These are phyloP conservation scores for Platycheirus rosarum DNA, from an alignment of 2,888 invertebrate genomes.

Conservation along the genomic window DNA sequence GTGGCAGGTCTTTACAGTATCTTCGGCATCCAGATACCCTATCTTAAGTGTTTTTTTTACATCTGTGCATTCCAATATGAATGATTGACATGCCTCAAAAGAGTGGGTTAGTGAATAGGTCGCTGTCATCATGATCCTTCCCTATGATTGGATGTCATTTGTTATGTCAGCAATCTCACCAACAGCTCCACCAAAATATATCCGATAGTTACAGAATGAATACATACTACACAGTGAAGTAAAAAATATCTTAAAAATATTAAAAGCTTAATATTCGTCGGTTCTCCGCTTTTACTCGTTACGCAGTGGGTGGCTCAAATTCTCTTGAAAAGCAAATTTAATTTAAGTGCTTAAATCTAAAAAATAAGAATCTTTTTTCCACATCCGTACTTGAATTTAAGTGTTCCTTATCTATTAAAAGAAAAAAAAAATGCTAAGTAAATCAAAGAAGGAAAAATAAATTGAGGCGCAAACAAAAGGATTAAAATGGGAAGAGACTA, in stretches of 20 bases:
- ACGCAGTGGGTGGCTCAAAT: slow-evolving; percentile 11
- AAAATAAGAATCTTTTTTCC: slow-evolving; percentile 9
- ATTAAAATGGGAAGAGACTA: slow-evolving; percentile 53
- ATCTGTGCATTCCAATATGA: slow-evolving; percentile 60
- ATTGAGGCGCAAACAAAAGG: slow-evolving; percentile 41
- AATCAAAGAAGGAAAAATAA: slow-evolving; percentile 35
- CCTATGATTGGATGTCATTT: slow-evolving; percentile 47
- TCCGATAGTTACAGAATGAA: not conserved
- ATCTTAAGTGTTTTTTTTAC: slow-evolving; percentile 69
- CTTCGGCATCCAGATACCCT: slow-evolving; percentile 34
- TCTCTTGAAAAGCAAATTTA: not conserved
- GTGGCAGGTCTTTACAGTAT: slow-evolving; percentile 24
- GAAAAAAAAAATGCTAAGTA: slow-evolving; percentile 33
- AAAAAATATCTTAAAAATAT: slow-evolving; percentile 2
- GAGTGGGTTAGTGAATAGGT: slow-evolving; percentile 58
- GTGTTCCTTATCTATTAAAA: not conserved
- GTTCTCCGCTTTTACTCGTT: slow-evolving; percentile 4
- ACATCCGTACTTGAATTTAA: slow-evolving; percentile 37
- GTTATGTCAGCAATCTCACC: slow-evolving; percentile 17
- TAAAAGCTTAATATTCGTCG: slow-evolving; percentile 16
- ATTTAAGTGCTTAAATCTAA: slow-evolving; percentile 1
- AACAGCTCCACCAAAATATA: slow-evolving; percentile 12
- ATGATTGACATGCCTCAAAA: slow-evolving; percentile 65
- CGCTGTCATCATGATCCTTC: slow-evolving; percentile 60
- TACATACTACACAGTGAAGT: slow-evolving; percentile 17